phyloP scores from a whole-genome alignment of 2,888 invertebrate genomes.

The Lymantria monacha region DNA sequence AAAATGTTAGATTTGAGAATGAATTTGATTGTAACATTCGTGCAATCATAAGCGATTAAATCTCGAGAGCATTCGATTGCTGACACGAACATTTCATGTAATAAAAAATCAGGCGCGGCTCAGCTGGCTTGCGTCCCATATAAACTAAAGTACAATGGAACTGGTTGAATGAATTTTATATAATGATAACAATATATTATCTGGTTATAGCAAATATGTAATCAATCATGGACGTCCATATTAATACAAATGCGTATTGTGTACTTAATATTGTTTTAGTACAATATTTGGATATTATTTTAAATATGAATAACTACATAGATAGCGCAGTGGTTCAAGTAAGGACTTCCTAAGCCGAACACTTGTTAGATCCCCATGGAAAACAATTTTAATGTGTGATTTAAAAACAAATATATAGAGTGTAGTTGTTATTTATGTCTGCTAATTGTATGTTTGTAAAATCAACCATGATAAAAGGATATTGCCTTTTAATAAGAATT shows the following conservation, averaged over 20 bases:
- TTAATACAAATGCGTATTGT: not conserved
- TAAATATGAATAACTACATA: no score
- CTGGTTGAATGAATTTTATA: not conserved
- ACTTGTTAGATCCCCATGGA: no score
- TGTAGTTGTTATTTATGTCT: no score
- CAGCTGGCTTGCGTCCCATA: not conserved
- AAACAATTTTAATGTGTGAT: no score
- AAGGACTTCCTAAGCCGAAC: no score
- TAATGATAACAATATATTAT: not conserved
- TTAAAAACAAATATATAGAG: no score
- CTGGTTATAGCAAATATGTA: not conserved
- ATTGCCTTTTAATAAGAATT: no score
- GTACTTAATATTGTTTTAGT: no score
- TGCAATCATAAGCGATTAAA: not conserved
- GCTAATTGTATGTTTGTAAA: no score
- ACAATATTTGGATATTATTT: no score
- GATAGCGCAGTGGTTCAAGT: no score
- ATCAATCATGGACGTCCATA: not conserved
- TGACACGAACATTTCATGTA: not conserved
- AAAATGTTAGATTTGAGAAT: not conserved
- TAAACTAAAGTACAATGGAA: not conserved
- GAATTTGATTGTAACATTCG: not conserved
- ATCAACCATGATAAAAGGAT: no score
- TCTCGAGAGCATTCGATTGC: constrained; percentile 6
- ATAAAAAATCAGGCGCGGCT: not conserved